Conservation (phyloP, 2,113 vertebrate genomes). For the Mystacornis crossleyi region DNA sequence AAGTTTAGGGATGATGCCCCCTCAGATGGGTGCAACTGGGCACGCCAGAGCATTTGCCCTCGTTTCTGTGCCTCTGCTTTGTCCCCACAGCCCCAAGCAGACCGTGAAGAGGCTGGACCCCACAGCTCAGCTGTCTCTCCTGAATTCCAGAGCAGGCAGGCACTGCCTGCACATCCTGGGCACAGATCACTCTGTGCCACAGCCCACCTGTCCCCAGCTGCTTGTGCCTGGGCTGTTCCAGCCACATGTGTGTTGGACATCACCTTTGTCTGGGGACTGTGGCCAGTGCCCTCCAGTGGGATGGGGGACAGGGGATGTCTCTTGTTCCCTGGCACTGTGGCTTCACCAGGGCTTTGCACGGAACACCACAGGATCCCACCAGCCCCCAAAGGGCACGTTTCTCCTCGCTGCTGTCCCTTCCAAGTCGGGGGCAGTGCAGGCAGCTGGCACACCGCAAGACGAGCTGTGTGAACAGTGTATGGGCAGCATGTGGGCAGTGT, state of each 20-base stretch:
- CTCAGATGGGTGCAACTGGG: neutral
- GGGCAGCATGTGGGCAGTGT: neutral
- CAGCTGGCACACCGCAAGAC: neutral
- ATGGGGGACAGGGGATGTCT: neutral
- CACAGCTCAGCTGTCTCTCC: neutral
- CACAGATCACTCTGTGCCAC: neutral
- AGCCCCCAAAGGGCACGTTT: rapidly evolving
- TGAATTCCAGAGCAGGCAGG: neutral
- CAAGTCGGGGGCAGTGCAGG: neutral
- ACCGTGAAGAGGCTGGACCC: neutral
- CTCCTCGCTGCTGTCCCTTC: neutral
- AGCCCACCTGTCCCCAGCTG: rapidly evolving
- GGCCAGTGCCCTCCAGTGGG: rapidly evolving
- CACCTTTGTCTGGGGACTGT: rapidly evolving
- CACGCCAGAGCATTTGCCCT: neutral
- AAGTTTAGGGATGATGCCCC: neutral
- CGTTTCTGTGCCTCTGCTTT: neutral
- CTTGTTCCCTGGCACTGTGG: neutral
- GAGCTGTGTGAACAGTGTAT: neutral
- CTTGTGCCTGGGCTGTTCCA: rapidly evolving
- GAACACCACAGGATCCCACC: neutral
- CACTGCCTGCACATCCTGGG: neutral
- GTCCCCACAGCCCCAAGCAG: too few species aligned
- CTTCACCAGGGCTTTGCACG: rapidly evolving
- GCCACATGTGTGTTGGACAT: rapidly evolving